phyloP scores from a whole-genome alignment of 2,797 vertebrate species.

The Chaetodon trifasciatus region DNA sequence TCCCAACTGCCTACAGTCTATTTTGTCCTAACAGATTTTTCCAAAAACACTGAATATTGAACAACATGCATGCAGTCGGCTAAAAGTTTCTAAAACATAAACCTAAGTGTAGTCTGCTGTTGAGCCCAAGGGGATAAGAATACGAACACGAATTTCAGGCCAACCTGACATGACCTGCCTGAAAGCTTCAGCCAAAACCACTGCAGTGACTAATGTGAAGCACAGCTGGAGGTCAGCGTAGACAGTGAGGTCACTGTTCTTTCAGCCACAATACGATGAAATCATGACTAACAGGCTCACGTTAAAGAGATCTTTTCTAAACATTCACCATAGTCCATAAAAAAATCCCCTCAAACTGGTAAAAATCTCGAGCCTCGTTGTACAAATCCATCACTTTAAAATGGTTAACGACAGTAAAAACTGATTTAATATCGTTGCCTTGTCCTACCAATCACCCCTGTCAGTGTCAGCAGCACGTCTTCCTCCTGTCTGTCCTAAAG shows the following conservation, averaged over 20 bases:
- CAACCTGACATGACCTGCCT: neutral
- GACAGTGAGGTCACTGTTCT: neutral
- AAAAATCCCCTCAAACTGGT: neutral
- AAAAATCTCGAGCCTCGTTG: conserved; percentile 10
- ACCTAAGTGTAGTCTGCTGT: neutral
- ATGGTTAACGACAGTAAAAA: conserved; percentile 20
- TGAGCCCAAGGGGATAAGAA: neutral
- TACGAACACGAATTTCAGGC: neutral
- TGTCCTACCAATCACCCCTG: conserved; percentile 20
- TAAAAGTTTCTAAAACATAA: neutral
- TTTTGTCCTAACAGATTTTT: neutral
- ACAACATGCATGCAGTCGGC: neutral
- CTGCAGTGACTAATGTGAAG: neutral
- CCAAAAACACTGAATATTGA: neutral
- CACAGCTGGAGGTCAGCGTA: neutral
- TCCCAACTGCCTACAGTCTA: neutral
- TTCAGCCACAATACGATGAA: neutral
- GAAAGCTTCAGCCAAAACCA: neutral
- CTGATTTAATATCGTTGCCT: conserved; percentile 11
- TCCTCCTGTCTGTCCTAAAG: conserved; percentile 55
- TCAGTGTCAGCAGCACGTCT: conserved; percentile 41
- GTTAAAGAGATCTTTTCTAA: neutral
- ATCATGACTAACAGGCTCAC: neutral
- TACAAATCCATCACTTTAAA: conserved; percentile 44
- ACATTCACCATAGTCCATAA: neutral